Base-by-base conservation (phyloP, 2,797 vertebrate genomes). In the Jordanella pulchra region DNA sequence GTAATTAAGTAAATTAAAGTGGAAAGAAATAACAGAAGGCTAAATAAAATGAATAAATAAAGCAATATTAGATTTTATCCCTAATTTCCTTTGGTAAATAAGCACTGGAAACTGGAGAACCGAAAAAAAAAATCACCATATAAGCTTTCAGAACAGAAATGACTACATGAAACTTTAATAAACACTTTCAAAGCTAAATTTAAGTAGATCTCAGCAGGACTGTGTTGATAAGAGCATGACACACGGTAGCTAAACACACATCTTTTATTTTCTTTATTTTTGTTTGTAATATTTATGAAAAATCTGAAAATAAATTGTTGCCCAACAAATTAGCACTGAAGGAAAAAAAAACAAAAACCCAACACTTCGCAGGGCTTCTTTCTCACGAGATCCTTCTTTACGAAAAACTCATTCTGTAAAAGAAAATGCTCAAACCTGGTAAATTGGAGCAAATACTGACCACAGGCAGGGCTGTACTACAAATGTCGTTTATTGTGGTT, bases 381-480 rank as follows among this genome's bases (percentile, higher is more conserved):
- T 7, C 30, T 58, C 30, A 23, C 18, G 12, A 32, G 30, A 35
- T 60, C 18, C 18, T 32, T 28, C 47, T 13, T 21, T 18, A 21
- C 17, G 47, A 21, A 18, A 3, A 14, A 23, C 30, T n/a, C n/a
- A n/a, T n/a, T 23, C 6, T 51, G 50, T 21, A n/a, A 21, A 51
- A n/a, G n/a, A n/a, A n/a, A n/a, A n/a, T n/a, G n/a, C 50, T 35
- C 32, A 1, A 10, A 58, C 14, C 0, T 61, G 7, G 2, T 51
- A 76, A 56, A 71, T 68, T 13, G 28, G 67, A 58, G 21, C 35
- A 71, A 79, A 71, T 35, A 42, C 4, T 53, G 54, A 65, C 56
- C 21, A 32, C 18, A 55, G 28, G 45, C 44, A 2, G 35, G 32
- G 39, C 56, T 69, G 48, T 56, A 17, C 48, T 32, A 32, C 53